These are phyloP conservation scores for Parnassius mnemosyne DNA, from an alignment of 2,888 invertebrate genomes.

Conservation along the genomic window DNA sequence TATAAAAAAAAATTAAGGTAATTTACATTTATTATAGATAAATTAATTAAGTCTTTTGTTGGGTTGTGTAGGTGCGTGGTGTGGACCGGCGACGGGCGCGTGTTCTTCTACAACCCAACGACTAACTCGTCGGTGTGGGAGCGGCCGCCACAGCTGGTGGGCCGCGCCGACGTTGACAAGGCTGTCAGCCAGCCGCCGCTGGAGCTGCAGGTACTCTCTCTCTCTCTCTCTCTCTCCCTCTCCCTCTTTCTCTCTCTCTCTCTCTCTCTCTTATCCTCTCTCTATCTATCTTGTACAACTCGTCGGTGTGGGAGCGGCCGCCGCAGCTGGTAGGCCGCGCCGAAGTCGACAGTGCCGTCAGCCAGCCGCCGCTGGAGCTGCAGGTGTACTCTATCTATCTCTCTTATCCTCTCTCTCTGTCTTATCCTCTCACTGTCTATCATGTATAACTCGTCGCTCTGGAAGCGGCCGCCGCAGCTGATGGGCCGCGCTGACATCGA, in stretches of 20 bases:
- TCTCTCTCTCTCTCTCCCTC: neutral
- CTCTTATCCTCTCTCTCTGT: too few species aligned
- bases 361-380: constrained; percentile 85
- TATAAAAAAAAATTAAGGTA: too few species aligned
- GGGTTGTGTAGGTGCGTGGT: constrained; percentile 92
- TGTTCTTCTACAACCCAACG: constrained; percentile 99
- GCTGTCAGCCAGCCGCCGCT: constrained; percentile 92
- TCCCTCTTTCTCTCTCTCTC: neutral
- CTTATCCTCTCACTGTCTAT: too few species aligned
- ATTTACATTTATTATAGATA: too few species aligned
- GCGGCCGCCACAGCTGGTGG: constrained; percentile 92
- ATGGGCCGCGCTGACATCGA: constrained; percentile 95
- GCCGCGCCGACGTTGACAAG: constrained; percentile 95
- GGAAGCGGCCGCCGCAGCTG: constrained; percentile 97
- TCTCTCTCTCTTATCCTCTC: too few species aligned
- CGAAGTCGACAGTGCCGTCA: constrained; percentile 96
- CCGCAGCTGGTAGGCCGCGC: constrained; percentile 91
- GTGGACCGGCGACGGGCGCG: constrained; percentile 98
- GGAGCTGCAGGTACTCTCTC: constrained; percentile 42
- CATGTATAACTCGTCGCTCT: constrained; percentile 58
- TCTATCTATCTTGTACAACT: constrained; percentile 68
- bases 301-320: constrained; percentile 98
- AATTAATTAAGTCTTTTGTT: too few species aligned
- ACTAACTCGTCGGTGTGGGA: constrained; percentile 98
- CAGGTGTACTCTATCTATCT: constrained; percentile 40